A percentile compares a stretch with the other conserved stretches of the same genome.
Evolutionary conservation across 2,113 vertebrate species (phyloP).

Genomic region (Myotis yumanensis): DNA sequence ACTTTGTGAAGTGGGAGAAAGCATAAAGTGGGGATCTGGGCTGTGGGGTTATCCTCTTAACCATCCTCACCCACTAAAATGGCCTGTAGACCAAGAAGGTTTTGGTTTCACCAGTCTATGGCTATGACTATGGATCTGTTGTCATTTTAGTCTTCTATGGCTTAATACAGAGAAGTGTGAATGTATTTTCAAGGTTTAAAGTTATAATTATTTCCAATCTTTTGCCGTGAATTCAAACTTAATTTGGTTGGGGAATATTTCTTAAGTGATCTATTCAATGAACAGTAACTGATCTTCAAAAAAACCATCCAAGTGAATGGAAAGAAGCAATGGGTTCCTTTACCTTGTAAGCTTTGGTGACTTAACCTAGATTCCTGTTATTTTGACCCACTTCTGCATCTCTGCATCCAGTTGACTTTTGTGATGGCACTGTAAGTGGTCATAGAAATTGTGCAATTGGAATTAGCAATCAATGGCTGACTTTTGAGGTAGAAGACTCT

Average conservation of each 20-base stretch:
- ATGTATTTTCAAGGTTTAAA: slow-evolving; percentile 21
- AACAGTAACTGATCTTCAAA: not conserved
- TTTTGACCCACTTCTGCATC: slow-evolving; percentile 49
- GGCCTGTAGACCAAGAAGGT: not conserved
- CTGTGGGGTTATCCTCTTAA: not conserved
- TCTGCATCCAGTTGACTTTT: not conserved
- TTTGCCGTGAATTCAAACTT: slow-evolving; percentile 34
- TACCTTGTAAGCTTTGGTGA: not conserved
- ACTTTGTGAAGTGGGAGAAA: not conserved
- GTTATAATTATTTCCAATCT: slow-evolving; percentile 6
- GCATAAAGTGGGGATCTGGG: no score
- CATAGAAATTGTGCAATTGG: not conserved
- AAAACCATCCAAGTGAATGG: not conserved
- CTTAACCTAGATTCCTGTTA: slow-evolving; percentile 52
- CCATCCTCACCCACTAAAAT: not conserved
- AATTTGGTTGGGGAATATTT: slow-evolving; percentile 48
- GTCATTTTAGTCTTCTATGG: not conserved
- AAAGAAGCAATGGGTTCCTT: slow-evolving; percentile 22
- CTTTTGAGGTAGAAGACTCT: slow-evolving; percentile 29
- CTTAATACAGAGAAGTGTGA: not conserved
- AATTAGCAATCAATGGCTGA: slow-evolving; percentile 2
- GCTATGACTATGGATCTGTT: not conserved
- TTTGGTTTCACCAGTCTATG: not conserved
- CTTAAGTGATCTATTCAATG: not conserved
- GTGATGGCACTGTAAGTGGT: not conserved